phyloP scores from a whole-genome alignment of 1,140 invertebrate genomes.

The Trichonephila clavata region DNA sequence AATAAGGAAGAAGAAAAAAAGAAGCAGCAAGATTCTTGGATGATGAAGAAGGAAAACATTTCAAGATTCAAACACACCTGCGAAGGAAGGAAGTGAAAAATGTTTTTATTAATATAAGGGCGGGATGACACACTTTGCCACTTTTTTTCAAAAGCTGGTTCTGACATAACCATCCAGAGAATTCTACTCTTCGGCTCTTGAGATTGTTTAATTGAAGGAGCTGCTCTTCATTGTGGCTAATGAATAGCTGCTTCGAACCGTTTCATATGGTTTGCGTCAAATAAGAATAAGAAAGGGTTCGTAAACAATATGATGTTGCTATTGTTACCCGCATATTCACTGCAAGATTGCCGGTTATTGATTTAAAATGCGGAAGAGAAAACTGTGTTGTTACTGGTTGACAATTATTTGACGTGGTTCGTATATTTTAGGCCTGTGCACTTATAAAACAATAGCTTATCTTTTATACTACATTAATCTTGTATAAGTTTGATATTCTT shows the following conservation, averaged over 20 bases:
- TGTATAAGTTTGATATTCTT: no score
- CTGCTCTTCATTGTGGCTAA: not conserved
- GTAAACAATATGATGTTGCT: not conserved
- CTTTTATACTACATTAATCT: not conserved
- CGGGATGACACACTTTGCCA: constrained; percentile 53
- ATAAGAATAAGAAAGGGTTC: not conserved
- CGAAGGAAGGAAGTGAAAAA: constrained; percentile 47
- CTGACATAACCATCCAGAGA: constrained; percentile 9
- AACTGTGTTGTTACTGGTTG: not conserved
- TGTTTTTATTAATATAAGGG: constrained; percentile 55
- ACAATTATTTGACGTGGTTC: not conserved
- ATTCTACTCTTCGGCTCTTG: not conserved
- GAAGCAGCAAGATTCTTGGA: not conserved
- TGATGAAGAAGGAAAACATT: constrained; percentile 40
- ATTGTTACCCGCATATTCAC: not conserved
- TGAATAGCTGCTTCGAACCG: constrained; percentile 5
- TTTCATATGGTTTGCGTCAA: not conserved
- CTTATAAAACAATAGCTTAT: not conserved
- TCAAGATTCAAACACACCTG: constrained; percentile 53
- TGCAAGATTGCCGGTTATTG: not conserved
- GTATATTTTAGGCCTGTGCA: not conserved
- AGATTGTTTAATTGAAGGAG: not conserved
- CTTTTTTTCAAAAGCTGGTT: constrained; percentile 28
- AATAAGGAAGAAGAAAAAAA: no score
- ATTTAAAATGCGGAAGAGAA: not conserved